These are phyloP conservation scores for Galeopsomyia nigrocyanea DNA, from an alignment of 2,888 invertebrate genomes.

Conservation along the genomic window DNA sequence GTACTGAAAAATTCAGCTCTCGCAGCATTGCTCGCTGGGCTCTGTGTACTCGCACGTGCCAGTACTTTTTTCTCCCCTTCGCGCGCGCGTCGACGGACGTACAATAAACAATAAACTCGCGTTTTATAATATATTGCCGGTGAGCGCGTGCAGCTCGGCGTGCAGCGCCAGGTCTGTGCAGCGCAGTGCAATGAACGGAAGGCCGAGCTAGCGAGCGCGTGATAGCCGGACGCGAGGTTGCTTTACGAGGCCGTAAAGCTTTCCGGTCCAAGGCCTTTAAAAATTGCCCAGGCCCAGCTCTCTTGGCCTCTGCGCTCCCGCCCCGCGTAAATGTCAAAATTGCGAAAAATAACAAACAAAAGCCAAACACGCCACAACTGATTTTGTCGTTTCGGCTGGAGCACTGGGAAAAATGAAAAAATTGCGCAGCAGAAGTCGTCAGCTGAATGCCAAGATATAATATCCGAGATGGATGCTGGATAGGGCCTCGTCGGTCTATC, in stretches of 20 bases:
- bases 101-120: conserved; percentile 49
- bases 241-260: conserved; percentile 58
- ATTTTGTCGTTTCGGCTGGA: not conserved
- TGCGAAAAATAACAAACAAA: conserved; percentile 46
- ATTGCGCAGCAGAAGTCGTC: not conserved
- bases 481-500: not conserved
- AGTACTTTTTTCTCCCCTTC: conserved; percentile 5
- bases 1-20: too few relatives aligned
- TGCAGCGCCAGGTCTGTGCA: too few relatives aligned
- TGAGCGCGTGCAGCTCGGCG: conserved; percentile 3
- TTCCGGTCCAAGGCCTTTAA: conserved; percentile 52
- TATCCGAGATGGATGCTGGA: conserved; percentile 13
- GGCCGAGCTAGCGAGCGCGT: conserved; percentile 25
- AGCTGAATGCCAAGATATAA: not conserved
- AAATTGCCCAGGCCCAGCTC: conserved; percentile 49
- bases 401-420: not conserved
- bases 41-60: too few relatives aligned
- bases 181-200: conserved; percentile 41
- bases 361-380: conserved; percentile 25
- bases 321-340: conserved; percentile 45
- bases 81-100: conserved; percentile 20
- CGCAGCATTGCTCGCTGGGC: too few relatives aligned
- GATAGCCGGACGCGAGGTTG: conserved; percentile 44
- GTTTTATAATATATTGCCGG: conserved; percentile 47
- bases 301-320: not conserved